phyloP scores from a whole-genome alignment of 1,140 invertebrate species.

The Platyscapa corneri region DNA sequence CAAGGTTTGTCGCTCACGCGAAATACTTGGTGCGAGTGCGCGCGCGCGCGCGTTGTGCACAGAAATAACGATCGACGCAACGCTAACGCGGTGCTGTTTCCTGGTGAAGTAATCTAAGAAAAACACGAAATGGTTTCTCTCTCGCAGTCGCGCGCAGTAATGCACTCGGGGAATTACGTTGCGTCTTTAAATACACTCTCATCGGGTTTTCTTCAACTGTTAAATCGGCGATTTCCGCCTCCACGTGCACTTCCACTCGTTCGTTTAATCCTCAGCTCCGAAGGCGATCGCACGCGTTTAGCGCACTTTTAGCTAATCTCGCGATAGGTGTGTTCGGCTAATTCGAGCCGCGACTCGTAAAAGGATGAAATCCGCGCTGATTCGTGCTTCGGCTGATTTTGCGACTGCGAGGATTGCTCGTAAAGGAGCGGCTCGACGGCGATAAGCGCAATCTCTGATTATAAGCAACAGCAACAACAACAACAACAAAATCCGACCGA shows the following conservation, averaged over 20 bases:
- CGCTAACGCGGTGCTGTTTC: slow-evolving; percentile 60
- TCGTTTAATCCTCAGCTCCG: too few relatives aligned
- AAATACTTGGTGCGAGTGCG: neutral
- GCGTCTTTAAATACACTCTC: too few relatives aligned
- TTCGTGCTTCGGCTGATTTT: neutral
- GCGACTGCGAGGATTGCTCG: neutral
- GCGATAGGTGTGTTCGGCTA: too few relatives aligned
- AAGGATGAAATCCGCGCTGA: neutral
- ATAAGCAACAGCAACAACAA: too few relatives aligned
- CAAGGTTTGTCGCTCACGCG: neutral
- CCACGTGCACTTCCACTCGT: neutral
- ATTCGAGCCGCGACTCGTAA: neutral
- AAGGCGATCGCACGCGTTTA: neutral
- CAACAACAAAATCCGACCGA: too few relatives aligned
- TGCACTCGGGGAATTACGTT: too few relatives aligned
- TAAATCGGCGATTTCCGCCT: neutral
- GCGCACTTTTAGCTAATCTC: neutral
- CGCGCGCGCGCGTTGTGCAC: neutral
- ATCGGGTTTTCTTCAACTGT: too few relatives aligned
- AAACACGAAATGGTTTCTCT: too few relatives aligned
- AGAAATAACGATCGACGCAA: slow-evolving; percentile 53
- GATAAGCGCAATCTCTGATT: too few relatives aligned
- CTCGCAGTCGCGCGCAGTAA: too few relatives aligned
- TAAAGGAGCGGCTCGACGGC: neutral
- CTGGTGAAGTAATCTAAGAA: slow-evolving; percentile 50